Percentiles rank a stretch among this genome's conserved stretches.
These are phyloP conservation scores for Eilema griseolum DNA, from an alignment of 2,888 invertebrate genomes.

Conservation along the genomic window DNA sequence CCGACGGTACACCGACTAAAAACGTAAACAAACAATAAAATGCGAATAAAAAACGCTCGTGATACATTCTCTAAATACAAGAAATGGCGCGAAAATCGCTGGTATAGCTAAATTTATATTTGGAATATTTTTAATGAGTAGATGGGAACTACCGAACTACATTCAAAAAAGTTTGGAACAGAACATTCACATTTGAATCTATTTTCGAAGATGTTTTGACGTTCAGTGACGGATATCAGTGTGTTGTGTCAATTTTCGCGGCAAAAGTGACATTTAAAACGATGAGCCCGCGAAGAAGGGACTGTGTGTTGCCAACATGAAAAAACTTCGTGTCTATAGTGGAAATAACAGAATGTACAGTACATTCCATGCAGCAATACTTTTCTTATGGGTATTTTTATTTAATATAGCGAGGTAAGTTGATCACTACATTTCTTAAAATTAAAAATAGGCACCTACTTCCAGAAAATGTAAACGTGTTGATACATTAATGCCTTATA, in stretches of 20 bases:
- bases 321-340: conserved; percentile 61
- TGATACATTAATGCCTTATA: not conserved
- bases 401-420: conserved; percentile 80
- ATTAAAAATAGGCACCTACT: conserved; percentile 20
- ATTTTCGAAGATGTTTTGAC: conserved; percentile 42
- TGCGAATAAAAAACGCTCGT: conserved; percentile 61
- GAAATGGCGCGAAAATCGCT: conserved; percentile 39
- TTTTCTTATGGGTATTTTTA: conserved; percentile 75
- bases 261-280: conserved; percentile 68
- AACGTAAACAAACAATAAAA: conserved; percentile 73
- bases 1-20: conserved; percentile 65
- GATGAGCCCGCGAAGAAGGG: conserved; percentile 77
- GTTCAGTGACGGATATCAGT: conserved; percentile 52
- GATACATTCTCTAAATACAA: conserved; percentile 51
- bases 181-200: conserved; percentile 28
- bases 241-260: conserved; percentile 60
- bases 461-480: not conserved
- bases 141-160: conserved; percentile 23
- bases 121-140: conserved; percentile 18
- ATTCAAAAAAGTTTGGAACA: conserved; percentile 33
- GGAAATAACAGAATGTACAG: conserved; percentile 78
- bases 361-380: conserved; percentile 70
- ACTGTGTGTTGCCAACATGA: conserved; percentile 84
- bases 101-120: conserved; percentile 21
- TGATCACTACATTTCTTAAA: conserved; percentile 17